Evolutionary conservation across 2,888 invertebrate genomes (phyloP).

Genomic region (Euzophera pinguis): DNA sequence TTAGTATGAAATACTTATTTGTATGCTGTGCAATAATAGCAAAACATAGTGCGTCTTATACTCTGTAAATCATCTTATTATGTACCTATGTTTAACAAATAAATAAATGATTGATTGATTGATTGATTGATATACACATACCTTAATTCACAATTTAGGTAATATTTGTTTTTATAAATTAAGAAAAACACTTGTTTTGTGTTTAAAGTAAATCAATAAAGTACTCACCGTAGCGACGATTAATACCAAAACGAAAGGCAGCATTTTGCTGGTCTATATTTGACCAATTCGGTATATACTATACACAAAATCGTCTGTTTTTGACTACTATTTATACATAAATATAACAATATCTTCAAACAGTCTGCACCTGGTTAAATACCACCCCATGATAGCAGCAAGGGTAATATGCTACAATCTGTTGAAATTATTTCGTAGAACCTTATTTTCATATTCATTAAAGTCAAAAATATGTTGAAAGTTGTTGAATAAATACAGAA

Average conservation of each 20-base stretch:
- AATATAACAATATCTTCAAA: conserved; percentile 35
- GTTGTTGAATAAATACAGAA: not conserved
- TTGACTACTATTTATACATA: conserved; percentile 58
- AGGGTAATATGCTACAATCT: conserved; percentile 9
- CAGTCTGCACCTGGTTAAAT: conserved; percentile 51
- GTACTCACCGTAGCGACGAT: conserved; percentile 59
- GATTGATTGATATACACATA: too few species aligned
- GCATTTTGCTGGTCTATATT: conserved; percentile 58
- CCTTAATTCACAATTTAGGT: too few species aligned
- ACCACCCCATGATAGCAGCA: conserved; percentile 27
- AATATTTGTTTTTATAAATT: too few species aligned
- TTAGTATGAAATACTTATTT: too few species aligned
- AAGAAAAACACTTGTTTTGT: too few species aligned
- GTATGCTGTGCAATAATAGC: too few species aligned
- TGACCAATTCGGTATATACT: conserved; percentile 69
- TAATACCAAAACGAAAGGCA: conserved; percentile 57
- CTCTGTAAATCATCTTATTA: too few species aligned
- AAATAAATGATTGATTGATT: too few species aligned
- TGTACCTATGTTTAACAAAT: too few species aligned
- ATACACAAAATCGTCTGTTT: conserved; percentile 46
- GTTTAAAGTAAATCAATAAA: too few species aligned
- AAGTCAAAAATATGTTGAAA: conserved; percentile 19
- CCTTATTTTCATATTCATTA: not conserved
- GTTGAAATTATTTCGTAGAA: not conserved
- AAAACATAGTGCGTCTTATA: too few species aligned